Percentiles rank a stretch among this genome's conserved stretches.
These are phyloP conservation scores for Phyto melanocephala DNA, from an alignment of 2,888 invertebrate species.

Conservation along the genomic window DNA sequence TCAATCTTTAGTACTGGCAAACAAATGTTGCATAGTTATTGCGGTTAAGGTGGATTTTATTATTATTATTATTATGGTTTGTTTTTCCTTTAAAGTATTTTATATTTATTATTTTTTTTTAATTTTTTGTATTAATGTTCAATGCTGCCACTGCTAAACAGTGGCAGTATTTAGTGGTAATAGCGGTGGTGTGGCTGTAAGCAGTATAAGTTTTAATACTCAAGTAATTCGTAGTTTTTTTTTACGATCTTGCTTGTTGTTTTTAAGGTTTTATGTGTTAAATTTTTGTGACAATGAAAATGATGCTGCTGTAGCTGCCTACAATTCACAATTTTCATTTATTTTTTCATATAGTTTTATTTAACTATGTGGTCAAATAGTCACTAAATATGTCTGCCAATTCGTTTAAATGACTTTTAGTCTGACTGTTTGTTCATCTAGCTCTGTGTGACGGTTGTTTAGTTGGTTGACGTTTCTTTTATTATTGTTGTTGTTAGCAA, in stretches of 20 bases:
- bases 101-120: conserved; percentile 34
- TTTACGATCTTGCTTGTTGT: neutral
- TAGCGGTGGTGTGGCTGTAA: neutral
- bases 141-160: conserved; percentile 29
- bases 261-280: conserved; percentile 56
- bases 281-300: conserved; percentile 66
- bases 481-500: conserved; percentile 41
- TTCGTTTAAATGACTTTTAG: neutral
- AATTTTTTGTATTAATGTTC: conserved; percentile 30
- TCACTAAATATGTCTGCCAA: conserved; percentile 5
- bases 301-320: conserved; percentile 46
- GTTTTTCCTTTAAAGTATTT: conserved; percentile 15
- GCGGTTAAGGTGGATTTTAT: conserved; percentile 57
- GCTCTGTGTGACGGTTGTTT: neutral
- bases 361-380: conserved; percentile 50
- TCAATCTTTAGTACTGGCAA: conserved; percentile 56
- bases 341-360: conserved; percentile 22
- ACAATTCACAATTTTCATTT: conserved; percentile 32
- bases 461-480: conserved; percentile 13
- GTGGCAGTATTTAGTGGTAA: neutral
- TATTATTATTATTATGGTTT: neutral
- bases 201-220: neutral
- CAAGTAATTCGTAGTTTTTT: conserved; percentile 35
- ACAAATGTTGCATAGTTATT: conserved; percentile 42
- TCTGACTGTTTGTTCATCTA: neutral